A percentile compares a stretch with the other conserved stretches of the same genome.
Evolutionary conservation across 2,113 vertebrate species (phyloP).

Genomic region (Rutilus rutilus): DNA sequence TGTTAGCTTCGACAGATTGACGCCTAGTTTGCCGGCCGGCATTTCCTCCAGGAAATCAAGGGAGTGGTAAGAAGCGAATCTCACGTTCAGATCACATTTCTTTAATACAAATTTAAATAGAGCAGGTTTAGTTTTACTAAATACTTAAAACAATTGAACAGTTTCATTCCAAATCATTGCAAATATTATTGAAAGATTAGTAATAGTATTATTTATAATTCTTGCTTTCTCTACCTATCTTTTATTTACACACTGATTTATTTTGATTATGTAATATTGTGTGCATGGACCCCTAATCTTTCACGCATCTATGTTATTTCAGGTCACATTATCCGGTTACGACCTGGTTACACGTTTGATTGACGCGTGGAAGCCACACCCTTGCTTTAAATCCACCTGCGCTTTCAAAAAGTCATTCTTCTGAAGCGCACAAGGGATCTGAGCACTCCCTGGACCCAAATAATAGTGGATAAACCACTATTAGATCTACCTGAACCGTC

Average conservation of each 20-base stretch:
- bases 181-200: not conserved
- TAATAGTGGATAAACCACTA: not conserved
- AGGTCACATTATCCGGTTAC: slow-evolving; percentile 52
- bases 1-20: not conserved
- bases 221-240: not conserved
- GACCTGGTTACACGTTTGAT: slow-evolving; percentile 15
- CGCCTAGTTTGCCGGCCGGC: slow-evolving; percentile 27
- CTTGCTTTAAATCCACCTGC: slow-evolving; percentile 27
- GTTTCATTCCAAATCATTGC: not conserved
- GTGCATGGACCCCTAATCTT: not conserved
- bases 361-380: slow-evolving; percentile 40
- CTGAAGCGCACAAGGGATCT: not conserved
- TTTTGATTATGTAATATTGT: not conserved
- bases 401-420: not conserved
- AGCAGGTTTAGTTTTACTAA: not conserved
- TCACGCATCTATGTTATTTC: slow-evolving; percentile 49
- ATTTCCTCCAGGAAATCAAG: not conserved
- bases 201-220: not conserved
- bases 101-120: not conserved
- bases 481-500: not conserved
- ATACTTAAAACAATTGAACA: not conserved
- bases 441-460: not conserved
- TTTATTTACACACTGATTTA: not conserved
- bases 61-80: slow-evolving; percentile 8
- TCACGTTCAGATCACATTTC: not conserved